Evolutionary conservation across 2,888 invertebrate genomes (phyloP).

Genomic region (Nymphalis urticae): DNA sequence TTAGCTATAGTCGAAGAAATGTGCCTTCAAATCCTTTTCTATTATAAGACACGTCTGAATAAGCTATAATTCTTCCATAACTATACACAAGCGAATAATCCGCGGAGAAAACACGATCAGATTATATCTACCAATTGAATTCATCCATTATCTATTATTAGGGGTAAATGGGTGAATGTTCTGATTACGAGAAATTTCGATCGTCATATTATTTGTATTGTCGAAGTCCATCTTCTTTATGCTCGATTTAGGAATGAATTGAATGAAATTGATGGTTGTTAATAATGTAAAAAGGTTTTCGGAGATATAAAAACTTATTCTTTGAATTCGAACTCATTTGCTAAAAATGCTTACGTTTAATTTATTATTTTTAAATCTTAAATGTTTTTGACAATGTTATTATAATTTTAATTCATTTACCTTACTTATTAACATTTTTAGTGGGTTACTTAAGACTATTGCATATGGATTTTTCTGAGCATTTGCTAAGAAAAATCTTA

Average conservation of each 20-base stretch:
- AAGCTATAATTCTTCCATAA: constrained; percentile 16
- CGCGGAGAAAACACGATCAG: constrained; percentile 52
- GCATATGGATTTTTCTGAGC: too few species aligned
- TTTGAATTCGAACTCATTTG: too few species aligned
- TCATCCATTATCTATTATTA: constrained; percentile 61
- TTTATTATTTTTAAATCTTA: too few species aligned
- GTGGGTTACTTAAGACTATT: not conserved
- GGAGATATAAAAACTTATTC: too few species aligned
- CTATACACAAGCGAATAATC: constrained; percentile 20
- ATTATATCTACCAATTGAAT: constrained; percentile 52
- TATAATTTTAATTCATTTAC: too few species aligned
- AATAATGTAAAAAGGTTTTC: not conserved
- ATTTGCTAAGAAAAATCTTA: too few species aligned
- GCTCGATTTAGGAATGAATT: constrained; percentile 8
- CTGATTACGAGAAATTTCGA: constrained; percentile 44
- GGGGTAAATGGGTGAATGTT: constrained; percentile 50
- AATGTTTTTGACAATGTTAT: too few species aligned
- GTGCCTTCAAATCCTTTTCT: not conserved
- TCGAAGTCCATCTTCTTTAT: constrained; percentile 10
- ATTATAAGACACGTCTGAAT: constrained; percentile 14
- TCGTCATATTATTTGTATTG: constrained; percentile 5
- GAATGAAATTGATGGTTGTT: constrained; percentile 20
- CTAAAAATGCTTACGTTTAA: too few species aligned
- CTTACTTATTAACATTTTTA: too few species aligned
- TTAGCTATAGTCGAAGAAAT: not conserved